Base-by-base conservation (phyloP, 2,113 vertebrate genomes). In the Paradoxurus hermaphroditus region DNA sequence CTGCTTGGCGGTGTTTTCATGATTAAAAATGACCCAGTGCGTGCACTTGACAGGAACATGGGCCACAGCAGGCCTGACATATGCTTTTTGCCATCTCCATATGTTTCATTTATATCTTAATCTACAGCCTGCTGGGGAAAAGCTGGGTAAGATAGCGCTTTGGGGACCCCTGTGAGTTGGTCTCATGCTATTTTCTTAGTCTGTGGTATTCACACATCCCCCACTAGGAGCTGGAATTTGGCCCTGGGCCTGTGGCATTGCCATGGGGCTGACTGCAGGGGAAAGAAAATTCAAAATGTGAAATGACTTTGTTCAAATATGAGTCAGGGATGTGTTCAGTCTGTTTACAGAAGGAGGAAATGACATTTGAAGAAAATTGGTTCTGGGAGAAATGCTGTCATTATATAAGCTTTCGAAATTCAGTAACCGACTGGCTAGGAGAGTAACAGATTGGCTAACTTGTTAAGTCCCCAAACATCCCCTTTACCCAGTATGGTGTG, bases 261-360 rank as follows among this genome's bases (percentile, higher is more conserved):
- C 93, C 67, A 89, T 44, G 84, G 94, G 93, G 78, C 75, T 93
- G 67, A 93, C 91, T 91, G 67, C 53, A 95, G 89, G 75, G 86
- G 84, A 85, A 97, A 94, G 78, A 93, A 94, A 97, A 95, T 87
- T 79, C n/a, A 62, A 94, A 97, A 95, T 93, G 73, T 96, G 93
- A 97, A 95, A 97, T 95, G 67, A 97, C 67, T 98, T 90, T 83
- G 93, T 97, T 97, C 95, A 87, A 65, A 91, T 97, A 53, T 95
- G 88, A 97, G 88, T 96, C 95, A 85, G 86, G 83, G 83, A 97
- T 97, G 83, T 83, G 56, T 95, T 97, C 41, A 4, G 46, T 94
- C 85, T 94, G 96, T 96, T 98, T 97, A 77, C 62, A 94, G 93
- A 72, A 95, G 78, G 78, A 79, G 86, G 67, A 97, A 91, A 96